Evolutionary conservation across 30 jellyfish, hydroid and myxozoan species (phyloP).

Genomic region (Aurelia coerulea): DNA sequence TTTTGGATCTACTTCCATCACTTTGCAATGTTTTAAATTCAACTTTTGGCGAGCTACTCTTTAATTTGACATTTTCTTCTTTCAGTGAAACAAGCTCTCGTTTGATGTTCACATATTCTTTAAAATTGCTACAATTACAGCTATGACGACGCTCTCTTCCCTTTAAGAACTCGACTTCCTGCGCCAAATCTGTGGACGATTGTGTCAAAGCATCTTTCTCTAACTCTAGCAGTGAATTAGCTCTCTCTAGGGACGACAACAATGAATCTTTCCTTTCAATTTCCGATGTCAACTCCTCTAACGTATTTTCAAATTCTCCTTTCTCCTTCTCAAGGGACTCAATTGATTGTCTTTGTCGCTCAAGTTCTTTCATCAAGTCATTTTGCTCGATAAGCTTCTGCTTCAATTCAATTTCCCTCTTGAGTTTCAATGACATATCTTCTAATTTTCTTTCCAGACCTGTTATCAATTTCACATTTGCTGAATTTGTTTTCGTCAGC

Average conservation of each 20-base stretch:
- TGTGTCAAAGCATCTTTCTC: slow-evolving; percentile 59
- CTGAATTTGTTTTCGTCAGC: background rate
- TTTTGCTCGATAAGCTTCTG: slow-evolving; percentile 51
- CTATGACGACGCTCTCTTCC: slow-evolving; percentile 28
- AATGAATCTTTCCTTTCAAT: background rate
- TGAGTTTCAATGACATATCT: slow-evolving; percentile 7
- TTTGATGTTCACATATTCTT: slow-evolving; percentile 50
- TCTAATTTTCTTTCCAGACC: slow-evolving; percentile 23
- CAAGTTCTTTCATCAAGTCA: slow-evolving; percentile 45
- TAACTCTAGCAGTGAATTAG: slow-evolving; percentile 36
- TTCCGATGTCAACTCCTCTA: slow-evolving; percentile 18
- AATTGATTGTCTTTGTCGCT: slow-evolving; percentile 20
- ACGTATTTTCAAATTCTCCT: background rate
- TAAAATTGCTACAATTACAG: slow-evolving; percentile 14
- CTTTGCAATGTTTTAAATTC: slow-evolving; percentile 34
- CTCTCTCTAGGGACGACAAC: slow-evolving; percentile 5
- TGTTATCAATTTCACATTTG: background rate
- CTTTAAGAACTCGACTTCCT: slow-evolving; percentile 54
- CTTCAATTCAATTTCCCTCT: slow-evolving; percentile 25
- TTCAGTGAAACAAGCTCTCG: slow-evolving; percentile 39
- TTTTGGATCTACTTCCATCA: background rate
- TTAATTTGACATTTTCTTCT: slow-evolving; percentile 43
- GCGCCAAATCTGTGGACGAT: slow-evolving; percentile 49
- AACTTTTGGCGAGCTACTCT: slow-evolving; percentile 20
- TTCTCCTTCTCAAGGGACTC: slow-evolving; percentile 31